These are phyloP conservation scores for Crocodylus rhombifer DNA, from an alignment of 2,797 vertebrate genomes.

Conservation along the genomic window DNA sequence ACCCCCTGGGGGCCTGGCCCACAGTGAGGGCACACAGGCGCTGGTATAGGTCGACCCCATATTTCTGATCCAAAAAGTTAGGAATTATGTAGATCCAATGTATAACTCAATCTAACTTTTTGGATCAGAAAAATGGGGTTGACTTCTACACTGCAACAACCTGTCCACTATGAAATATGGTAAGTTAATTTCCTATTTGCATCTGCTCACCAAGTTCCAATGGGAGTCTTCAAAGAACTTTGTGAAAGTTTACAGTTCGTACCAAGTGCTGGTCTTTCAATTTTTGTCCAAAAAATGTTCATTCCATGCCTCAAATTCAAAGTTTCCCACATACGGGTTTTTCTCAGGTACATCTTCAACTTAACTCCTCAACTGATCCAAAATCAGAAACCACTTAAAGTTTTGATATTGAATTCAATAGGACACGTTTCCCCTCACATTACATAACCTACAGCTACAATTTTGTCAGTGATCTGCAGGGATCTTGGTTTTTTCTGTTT, in stretches of 20 bases:
- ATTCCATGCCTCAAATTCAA: background rate
- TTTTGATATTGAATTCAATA: background rate
- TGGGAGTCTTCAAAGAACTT: background rate
- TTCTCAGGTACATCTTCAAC: rapidly evolving
- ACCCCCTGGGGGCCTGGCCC: no score
- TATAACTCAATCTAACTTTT: no score
- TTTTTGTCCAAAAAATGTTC: background rate
- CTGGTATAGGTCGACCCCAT: no score
- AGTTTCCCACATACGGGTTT: background rate
- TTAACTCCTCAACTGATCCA: background rate
- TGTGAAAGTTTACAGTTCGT: background rate
- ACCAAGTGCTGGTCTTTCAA: background rate
- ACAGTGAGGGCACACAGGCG: no score
- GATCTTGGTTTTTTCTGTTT: no score
- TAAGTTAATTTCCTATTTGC: background rate
- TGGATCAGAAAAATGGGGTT: no score
- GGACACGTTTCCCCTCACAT: background rate
- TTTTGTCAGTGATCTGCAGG: rapidly evolving
- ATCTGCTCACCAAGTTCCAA: background rate
- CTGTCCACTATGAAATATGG: background rate
- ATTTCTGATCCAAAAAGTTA: no score
- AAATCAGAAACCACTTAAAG: background rate
- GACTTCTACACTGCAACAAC: no score
- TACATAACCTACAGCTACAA: background rate
- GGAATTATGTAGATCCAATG: no score